These are phyloP conservation scores for Petrosia ficiformis DNA, from an alignment of 37 sponge, comb jelly and placozoan species.

Conservation along the genomic window DNA sequence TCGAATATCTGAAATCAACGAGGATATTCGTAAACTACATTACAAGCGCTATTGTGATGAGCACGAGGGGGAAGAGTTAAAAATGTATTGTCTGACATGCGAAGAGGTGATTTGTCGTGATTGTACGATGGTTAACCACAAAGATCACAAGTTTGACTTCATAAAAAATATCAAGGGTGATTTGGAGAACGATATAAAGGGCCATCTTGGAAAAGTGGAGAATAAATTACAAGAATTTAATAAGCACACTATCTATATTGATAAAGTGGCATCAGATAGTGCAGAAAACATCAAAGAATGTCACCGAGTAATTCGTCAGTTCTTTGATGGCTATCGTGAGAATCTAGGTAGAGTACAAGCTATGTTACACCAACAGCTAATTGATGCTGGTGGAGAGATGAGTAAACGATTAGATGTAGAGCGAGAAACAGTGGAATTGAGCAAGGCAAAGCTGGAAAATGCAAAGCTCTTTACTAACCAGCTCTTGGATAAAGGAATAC, in stretches of 20 bases:
- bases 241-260: neutral
- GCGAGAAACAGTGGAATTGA: slow-evolving; percentile 1
- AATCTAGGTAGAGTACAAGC: neutral
- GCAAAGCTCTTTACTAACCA: slow-evolving; percentile 4
- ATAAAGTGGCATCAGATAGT: neutral
- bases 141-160: neutral
- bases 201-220: neutral
- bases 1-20: neutral
- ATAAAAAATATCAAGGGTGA: neutral
- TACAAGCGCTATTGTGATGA: slow-evolving; percentile 9
- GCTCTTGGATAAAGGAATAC: slow-evolving; percentile 9
- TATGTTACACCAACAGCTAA: neutral
- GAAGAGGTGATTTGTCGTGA: slow-evolving; percentile 12
- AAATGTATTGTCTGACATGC: slow-evolving; percentile 23
- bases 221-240: slow-evolving; percentile 12
- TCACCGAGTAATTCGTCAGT: neutral
- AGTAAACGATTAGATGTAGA: neutral
- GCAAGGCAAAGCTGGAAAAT: neutral
- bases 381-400: neutral
- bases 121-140: slow-evolving; percentile 23
- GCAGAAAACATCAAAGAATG: neutral
- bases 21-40: slow-evolving; percentile 4
- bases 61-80: slow-evolving; percentile 24
- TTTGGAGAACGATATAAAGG: slow-evolving; percentile 6
- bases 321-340: slow-evolving; percentile 1